These are phyloP conservation scores for Epinephelus awoara DNA, from an alignment of 2,797 vertebrate species.

Conservation along the genomic window DNA sequence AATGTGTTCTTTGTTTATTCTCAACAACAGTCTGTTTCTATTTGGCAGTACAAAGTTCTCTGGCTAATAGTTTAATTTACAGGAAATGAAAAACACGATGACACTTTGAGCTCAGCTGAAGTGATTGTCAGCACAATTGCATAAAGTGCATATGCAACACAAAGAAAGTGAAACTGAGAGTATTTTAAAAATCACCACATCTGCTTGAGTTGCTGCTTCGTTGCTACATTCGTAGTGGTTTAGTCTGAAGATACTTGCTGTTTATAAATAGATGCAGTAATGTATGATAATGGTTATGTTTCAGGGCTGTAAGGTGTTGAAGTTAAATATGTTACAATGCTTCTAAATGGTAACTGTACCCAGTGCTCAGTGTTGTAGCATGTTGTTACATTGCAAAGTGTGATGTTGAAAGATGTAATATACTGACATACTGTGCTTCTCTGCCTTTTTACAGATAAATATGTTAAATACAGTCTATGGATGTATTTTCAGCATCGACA, in stretches of 20 bases:
- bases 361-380: conserved; percentile 74
- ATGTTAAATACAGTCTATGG: conserved; percentile 82
- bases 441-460: conserved; percentile 79
- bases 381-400: conserved; percentile 45
- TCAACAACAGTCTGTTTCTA: conserved; percentile 52
- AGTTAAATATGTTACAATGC: conserved; percentile 63
- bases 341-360: conserved; percentile 70
- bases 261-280: conserved; percentile 75
- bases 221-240: conserved; percentile 75
- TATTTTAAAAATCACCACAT: conserved; percentile 22
- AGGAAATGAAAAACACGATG: conserved; percentile 28
- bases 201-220: conserved; percentile 42
- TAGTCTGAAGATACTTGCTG: conserved; percentile 56
- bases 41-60: conserved; percentile 41
- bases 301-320: conserved; percentile 54
- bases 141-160: conserved; percentile 73
- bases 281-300: conserved; percentile 55
- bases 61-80: conserved; percentile 35
- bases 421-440: conserved; percentile 60
- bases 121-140: conserved; percentile 72
- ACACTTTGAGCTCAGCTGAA: conserved; percentile 65
- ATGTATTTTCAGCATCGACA: conserved; percentile 53
- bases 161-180: conserved; percentile 51
- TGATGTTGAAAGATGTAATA: conserved; percentile 48
- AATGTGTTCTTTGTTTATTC: conserved; percentile 74